Conservation (phyloP, 2,797 vertebrate species). For the Macropus fuliginosus region DNA sequence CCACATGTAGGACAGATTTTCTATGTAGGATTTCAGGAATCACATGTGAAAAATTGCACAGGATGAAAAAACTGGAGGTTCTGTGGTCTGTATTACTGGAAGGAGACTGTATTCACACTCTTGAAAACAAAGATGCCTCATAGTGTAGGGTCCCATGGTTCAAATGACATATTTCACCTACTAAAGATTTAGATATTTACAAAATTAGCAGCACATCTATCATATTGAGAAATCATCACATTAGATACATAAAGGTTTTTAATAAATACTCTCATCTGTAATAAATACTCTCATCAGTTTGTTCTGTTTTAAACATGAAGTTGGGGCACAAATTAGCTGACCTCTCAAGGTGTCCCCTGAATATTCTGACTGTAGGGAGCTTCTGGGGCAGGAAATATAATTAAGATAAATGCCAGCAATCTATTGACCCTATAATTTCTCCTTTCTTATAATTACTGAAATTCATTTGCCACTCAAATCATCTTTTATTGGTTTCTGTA, state of each 20-base stretch:
- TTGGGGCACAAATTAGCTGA: neutral
- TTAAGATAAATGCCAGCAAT: neutral
- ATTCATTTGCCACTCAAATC: slow-evolving; percentile 1
- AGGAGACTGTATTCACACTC: neutral
- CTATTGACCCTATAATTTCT: neutral
- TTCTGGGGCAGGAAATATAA: neutral
- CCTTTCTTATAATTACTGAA: slow-evolving; percentile 31
- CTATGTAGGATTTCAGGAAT: neutral
- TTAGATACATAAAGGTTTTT: neutral
- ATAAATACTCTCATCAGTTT: neutral
- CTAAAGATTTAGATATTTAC: neutral
- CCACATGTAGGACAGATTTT: neutral
- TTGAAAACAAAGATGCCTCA: neutral
- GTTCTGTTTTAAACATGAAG: neutral
- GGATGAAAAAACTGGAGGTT: neutral
- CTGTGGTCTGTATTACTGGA: neutral
- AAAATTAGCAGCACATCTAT: neutral
- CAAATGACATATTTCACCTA: neutral
- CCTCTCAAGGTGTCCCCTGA: fast-evolving
- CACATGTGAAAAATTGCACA: neutral
- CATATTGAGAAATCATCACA: neutral
- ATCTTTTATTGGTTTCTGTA: neutral
- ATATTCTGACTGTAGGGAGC: neutral
- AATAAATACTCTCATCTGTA: neutral
- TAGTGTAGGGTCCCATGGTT: neutral